Conservation (phyloP, 2,113 vertebrate species). For the Lepidothrix coronata region DNA sequence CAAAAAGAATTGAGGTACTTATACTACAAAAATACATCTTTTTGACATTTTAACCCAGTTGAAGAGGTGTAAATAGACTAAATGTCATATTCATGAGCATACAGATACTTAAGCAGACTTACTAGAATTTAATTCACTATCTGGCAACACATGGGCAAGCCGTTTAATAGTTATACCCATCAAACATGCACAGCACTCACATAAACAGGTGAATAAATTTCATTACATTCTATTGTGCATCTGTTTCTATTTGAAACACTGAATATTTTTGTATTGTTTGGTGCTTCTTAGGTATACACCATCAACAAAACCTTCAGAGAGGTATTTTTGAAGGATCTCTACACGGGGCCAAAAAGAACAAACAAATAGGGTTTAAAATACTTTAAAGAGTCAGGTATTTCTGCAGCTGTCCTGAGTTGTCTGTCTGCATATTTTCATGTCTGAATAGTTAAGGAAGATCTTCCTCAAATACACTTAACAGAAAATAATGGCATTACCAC, state of each 20-base stretch:
- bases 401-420: background rate
- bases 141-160: constrained; percentile 8
- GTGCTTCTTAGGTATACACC: background rate
- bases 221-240: background rate
- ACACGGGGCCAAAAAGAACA: background rate
- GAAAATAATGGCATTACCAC: background rate
- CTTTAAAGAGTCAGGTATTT: background rate
- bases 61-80: background rate
- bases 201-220: constrained; percentile 50
- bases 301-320: background rate
- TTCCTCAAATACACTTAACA: background rate
- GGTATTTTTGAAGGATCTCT: background rate
- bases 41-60: background rate
- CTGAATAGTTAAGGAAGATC: background rate
- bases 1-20: background rate
- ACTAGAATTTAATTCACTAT: background rate
- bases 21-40: background rate
- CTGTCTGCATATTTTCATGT: background rate
- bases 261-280: background rate
- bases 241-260: background rate
- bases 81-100: background rate
- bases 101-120: background rate
- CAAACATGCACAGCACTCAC: background rate
- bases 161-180: constrained; percentile 1
- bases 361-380: background rate